Evolutionary conservation across 2,888 invertebrate genomes (phyloP), one percentile per base, ranked within the genome.

Genomic region (Seladonia tumulorum): DNA sequence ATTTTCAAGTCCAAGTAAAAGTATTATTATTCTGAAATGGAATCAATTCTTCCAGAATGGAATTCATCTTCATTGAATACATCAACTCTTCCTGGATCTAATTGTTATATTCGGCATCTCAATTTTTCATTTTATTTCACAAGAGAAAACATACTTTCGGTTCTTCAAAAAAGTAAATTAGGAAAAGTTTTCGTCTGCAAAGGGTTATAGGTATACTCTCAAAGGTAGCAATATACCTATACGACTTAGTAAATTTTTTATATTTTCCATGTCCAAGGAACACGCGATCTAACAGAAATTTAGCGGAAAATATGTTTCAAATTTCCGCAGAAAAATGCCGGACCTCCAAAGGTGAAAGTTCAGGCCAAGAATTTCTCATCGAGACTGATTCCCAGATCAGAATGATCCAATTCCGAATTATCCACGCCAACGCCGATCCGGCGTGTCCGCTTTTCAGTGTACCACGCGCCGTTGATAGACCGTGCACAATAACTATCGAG

Each of bases 391-490:
- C 90, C 85, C 92, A 91, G 90, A 87, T 85, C 88, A 88, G 76
- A 87, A 82, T 93, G 93, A 93, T 93, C 92, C 91, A 93, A 93
- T 94, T 93, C 73, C 87, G 89, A 93, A 93, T 94, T 92, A 93
- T 93, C 86, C 89, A 91, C 86, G 87, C 90, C 82, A 68, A 22
- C 81, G 77, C 75, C 79, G 81, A 86, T 82, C 84, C 83, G 81
- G 76, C 70, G 87, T 83, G 85, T 81, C 84, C 86, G 89, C 82
- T 87, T 83, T 82, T 76, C 83, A 88, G 86, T 79, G 90, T 82
- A 90, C 83, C 89, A 83, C 81, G 85, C 89, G 88, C 45, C 88
- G 89, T 83, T 90, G 91, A 91, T 92, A 91, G 89, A 90, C 81
- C 87, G 82, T 85, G 82, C 87, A 92, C 92, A 93, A 93, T 92